These are phyloP conservation scores for Amblyopsis rosae DNA, from an alignment of 2,113 vertebrate species.

Conservation along the genomic window DNA sequence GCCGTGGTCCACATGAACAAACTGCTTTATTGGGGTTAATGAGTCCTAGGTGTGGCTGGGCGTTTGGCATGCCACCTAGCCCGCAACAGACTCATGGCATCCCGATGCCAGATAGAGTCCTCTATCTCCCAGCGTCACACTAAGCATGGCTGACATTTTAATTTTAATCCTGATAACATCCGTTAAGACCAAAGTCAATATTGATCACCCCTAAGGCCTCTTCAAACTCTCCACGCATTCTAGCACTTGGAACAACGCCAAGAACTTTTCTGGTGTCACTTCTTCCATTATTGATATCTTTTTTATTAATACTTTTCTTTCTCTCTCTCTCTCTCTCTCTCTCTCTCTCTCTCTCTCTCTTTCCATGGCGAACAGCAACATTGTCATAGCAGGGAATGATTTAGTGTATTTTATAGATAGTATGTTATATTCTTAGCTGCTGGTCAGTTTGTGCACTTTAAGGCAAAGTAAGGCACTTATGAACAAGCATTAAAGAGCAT, in stretches of 20 bases:
- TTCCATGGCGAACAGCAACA: conserved; percentile 1
- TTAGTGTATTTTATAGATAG: conserved; percentile 1
- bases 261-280: conserved; percentile 18
- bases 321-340: neutral
- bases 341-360: neutral
- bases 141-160: conserved; percentile 71
- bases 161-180: conserved; percentile 74
- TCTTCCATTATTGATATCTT: conserved; percentile 5
- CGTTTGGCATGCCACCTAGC: conserved; percentile 51
- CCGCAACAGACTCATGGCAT: conserved; percentile 50
- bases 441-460: conserved; percentile 3
- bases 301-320: neutral
- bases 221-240: conserved; percentile 20
- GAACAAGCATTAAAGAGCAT: conserved; percentile 28
- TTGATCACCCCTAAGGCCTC: conserved; percentile 59
- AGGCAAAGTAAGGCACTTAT: conserved; percentile 7
- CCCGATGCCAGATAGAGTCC: conserved; percentile 55
- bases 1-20: conserved; percentile 31
- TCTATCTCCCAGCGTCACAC: conserved; percentile 65
- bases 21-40: too few relatives aligned
- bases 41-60: conserved; percentile 17
- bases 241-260: conserved; percentile 15
- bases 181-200: conserved; percentile 72
- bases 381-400: neutral
- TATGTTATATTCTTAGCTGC: conserved; percentile 15